Percentiles rank a stretch among this genome's conserved stretches.
Evolutionary conservation across 2,888 invertebrate genomes (phyloP).

Genomic region (Eulithis prunata): DNA sequence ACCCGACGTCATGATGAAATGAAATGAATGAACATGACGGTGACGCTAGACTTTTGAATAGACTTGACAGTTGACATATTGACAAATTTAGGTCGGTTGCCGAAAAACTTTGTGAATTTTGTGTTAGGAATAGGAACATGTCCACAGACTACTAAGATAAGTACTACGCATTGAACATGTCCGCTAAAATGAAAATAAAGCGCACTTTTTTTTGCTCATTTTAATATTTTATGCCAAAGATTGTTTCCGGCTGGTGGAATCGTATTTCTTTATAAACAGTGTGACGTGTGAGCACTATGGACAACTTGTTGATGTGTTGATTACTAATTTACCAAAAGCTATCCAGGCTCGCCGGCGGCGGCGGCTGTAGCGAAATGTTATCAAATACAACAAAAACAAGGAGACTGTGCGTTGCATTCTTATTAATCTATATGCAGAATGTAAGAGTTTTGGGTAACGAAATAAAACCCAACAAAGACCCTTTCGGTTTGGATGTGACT

Average conservation of each 20-base stretch:
- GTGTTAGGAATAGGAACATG: no score
- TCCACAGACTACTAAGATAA: no score
- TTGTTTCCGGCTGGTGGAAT: background rate
- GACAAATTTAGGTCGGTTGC: no score
- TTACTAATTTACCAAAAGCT: constrained; percentile 6
- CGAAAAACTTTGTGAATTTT: no score
- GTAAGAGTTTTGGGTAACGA: constrained; percentile 57
- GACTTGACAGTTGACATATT: no score
- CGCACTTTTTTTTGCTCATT: constrained; percentile 9
- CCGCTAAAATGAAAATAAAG: constrained; percentile 8
- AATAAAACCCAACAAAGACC: constrained; percentile 58
- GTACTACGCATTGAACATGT: no score
- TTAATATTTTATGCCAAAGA: background rate
- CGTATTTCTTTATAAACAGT: constrained; percentile 1
- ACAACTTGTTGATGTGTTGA: constrained; percentile 25
- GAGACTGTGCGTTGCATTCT: constrained; percentile 48
- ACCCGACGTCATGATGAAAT: no score
- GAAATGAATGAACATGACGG: no score
- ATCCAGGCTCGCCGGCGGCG: constrained; percentile 37
- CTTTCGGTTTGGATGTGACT: constrained; percentile 63
- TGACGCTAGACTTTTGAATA: no score
- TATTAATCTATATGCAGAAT: constrained; percentile 51
- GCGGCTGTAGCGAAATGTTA: constrained; percentile 62
- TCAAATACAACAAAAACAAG: constrained; percentile 52
- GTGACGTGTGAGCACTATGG: constrained; percentile 24